phyloP scores from a whole-genome alignment of 2,888 invertebrate species.

The Spodoptera picta region DNA sequence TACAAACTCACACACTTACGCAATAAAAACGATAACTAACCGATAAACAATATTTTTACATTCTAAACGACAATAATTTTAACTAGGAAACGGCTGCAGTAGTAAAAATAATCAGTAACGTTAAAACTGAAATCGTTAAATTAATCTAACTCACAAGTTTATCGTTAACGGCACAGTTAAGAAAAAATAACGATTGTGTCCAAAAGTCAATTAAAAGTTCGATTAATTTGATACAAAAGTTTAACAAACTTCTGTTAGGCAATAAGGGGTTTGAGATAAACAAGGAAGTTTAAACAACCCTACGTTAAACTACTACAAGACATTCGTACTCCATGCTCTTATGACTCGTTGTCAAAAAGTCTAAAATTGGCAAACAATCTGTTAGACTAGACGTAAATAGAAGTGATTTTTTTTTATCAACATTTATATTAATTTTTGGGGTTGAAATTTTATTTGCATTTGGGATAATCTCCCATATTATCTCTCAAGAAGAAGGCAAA shows the following conservation, averaged over 20 bases:
- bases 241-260: background rate
- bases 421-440: no score
- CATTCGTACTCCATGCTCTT: no score
- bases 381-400: no score
- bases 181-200: constrained; percentile 35
- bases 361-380: no score
- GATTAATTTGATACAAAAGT: constrained; percentile 10
- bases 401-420: no score
- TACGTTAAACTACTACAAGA: no score
- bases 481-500: no score
- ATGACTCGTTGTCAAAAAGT: no score
- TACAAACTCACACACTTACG: constrained; percentile 4
- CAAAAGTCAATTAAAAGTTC: constrained; percentile 40
- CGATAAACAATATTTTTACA: constrained; percentile 39
- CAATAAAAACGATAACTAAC: constrained; percentile 10
- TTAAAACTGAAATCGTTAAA: constrained; percentile 56
- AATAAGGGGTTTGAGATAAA: no score
- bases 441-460: no score
- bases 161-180: constrained; percentile 42
- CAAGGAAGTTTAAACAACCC: no score
- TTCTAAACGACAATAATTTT: constrained; percentile 34
- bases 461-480: no score
- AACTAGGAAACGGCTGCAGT: constrained; percentile 44
- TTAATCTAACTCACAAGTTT: constrained; percentile 53
- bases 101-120: constrained; percentile 54